Evolutionary conservation across 2,113 vertebrate genomes (phyloP), one percentile per base, ranked within the genome.

Genomic region (Glaucomys volans): DNA sequence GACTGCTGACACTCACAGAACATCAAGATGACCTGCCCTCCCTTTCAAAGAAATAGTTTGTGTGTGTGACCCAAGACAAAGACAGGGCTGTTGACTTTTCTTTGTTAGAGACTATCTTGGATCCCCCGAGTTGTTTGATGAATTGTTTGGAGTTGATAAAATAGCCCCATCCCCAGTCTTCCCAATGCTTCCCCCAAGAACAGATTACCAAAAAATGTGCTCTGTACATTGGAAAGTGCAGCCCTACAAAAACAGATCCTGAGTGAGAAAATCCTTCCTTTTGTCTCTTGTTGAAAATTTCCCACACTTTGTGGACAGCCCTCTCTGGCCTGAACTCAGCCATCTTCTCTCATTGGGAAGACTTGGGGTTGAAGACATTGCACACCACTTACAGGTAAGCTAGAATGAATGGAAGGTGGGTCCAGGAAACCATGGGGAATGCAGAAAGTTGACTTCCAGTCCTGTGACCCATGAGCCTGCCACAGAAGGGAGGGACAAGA

Each of bases 131-230:
- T 96, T 54, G 57, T 97, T 96, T 97, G 88, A 97, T 22, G 14
- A 97, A 97, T 92, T 98, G 96, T 89, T 98, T 98, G 64, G 83
- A 90, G 82, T 97, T 98, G 98, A 98, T 98, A 98, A 98, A 98
- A 96, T 57, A 93, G 84, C 83, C 94, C 90, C 98, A 96, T 97
- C 98, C 97, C 98, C 97, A 97, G 94, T 98, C 94, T 91, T 97
- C 96, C 92, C 40, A 77, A 90, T 92, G 89, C 95, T 95, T 95
- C 92, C 97, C 77, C 89, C 96, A 77, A 98, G 75, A 40, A 89
- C 87, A 98, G 98, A 98, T 98, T 98, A 98, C 95, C 91, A 83
- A 98, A 98, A 98, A 98, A 98, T 92, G 95, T 97, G 98, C 96
- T 97, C 92, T 93, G 97, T 95, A 87, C 97, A 97, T 97, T 84